A percentile compares a stretch with the other conserved stretches of the same genome.
Evolutionary conservation across 2,797 vertebrate species (phyloP).

Genomic region (Hemitrygon akajei): DNA sequence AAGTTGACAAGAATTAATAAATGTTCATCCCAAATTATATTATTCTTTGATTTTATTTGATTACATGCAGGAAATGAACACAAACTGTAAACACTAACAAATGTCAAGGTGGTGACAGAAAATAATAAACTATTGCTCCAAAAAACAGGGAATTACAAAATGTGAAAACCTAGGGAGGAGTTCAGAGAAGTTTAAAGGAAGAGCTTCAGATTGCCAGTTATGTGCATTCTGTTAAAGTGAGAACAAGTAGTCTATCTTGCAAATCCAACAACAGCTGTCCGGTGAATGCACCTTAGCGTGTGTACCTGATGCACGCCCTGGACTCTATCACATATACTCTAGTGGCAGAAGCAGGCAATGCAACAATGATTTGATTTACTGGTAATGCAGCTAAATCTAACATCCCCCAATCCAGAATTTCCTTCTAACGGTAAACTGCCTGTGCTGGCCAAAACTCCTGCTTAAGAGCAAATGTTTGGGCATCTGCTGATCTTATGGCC

Average conservation of each 20-base stretch:
- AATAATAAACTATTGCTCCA: background rate
- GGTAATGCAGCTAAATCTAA: background rate
- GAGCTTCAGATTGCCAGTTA: background rate
- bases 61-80: constrained; percentile 14
- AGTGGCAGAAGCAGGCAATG: background rate
- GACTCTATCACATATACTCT: background rate
- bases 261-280: background rate
- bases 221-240: background rate
- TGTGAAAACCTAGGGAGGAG: background rate
- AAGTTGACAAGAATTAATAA: constrained; percentile 26
- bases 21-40: background rate
- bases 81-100: constrained; percentile 8
- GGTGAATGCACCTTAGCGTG: too few species aligned
- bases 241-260: background rate
- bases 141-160: background rate
- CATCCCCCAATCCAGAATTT: background rate
- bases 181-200: background rate
- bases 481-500: too few species aligned
- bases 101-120: constrained; percentile 6
- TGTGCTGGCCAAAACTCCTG: too few species aligned
- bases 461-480: too few species aligned
- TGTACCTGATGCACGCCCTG: background rate
- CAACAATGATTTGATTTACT: background rate
- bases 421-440: too few species aligned
- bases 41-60: constrained; percentile 18